Base-by-base conservation (phyloP, 2,888 invertebrate species). In the Amblyjoppa proteus region DNA sequence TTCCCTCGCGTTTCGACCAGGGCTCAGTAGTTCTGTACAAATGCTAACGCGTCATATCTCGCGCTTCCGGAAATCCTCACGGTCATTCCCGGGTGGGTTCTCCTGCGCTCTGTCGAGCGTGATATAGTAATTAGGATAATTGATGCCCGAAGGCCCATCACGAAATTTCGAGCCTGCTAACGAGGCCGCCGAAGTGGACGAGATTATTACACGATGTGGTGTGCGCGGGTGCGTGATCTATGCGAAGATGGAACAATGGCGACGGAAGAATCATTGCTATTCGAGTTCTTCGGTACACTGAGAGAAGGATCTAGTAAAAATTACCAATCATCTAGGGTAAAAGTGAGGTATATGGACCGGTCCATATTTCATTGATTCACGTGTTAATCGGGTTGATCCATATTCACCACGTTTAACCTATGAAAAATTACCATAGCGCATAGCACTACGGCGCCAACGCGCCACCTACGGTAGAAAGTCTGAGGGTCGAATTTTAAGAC, bases 111-210 rank as follows among this genome's bases (percentile, higher is more conserved):
- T 31, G 41, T 31, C 11, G 41, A 16, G 81, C 61, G 68, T 75
- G 56, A 70, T 81, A 58, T n/a, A 61, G 56, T 81, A 75, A 81
- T 81, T 61, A 77, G 56, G 71, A 34, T 71, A 64, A 64, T 38
- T 16, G 79, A 64, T 41, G 58, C 38, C 68, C 34, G 61, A 31
- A 20, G 28, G 71, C 7, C n/a, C 41, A 79, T 41, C 51, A 16
- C 73, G 66, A 66, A 73, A 73, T 74, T 80, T 41, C 64, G 73
- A 66, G 68, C 61, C 41, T 25, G 20, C n/a, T 69, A 58, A 66
- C 53, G 56, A 68, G 41, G 25, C 41, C 31, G 41, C 45, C 28
- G 66, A 64, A 56, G 45, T 51, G 70, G 45, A 49, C 5, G 45
- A 16, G 16, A 16, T 49, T 49, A 13, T 64, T 31, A 28, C 25